These are phyloP conservation scores for Saiga tatarica DNA, from an alignment of 2,113 vertebrate species.

Conservation along the genomic window DNA sequence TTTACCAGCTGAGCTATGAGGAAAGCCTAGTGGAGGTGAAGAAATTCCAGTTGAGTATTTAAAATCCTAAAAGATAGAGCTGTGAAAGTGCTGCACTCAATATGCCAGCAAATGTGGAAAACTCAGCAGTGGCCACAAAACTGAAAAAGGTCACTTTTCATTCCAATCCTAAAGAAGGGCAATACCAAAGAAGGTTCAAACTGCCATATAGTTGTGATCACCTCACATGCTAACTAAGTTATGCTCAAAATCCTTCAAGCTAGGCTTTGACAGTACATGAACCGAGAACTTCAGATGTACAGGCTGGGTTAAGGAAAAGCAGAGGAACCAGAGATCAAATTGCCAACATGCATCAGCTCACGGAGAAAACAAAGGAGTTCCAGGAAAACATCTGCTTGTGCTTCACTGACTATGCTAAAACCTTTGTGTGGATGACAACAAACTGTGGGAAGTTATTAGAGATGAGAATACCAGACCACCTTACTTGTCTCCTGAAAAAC, in stretches of 20 bases:
- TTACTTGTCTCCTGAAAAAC: not conserved
- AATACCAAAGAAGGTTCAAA: not conserved
- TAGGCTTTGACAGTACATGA: not conserved
- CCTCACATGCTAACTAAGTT: not conserved
- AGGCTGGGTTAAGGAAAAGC: not conserved
- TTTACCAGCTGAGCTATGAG: not conserved
- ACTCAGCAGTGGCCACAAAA: not conserved
- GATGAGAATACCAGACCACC: not conserved
- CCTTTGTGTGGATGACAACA: not conserved
- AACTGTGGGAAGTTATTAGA: not conserved
- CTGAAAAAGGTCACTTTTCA: not conserved
- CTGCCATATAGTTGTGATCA: not conserved
- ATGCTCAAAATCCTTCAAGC: not conserved
- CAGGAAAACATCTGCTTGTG: not conserved
- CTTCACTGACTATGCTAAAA: not conserved
- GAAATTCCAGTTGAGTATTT: not conserved
- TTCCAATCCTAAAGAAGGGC: not conserved
- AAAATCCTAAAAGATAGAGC: not conserved
- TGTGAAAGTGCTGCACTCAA: not conserved
- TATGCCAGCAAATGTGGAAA: not conserved
- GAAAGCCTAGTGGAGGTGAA: not conserved
- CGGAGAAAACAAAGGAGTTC: not conserved
- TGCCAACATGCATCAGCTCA: not conserved
- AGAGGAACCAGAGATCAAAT: not conserved
- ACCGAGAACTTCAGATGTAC: not conserved